Conservation (phyloP, 1,140 invertebrate genomes). For the Cataglyphis hispanica region DNA sequence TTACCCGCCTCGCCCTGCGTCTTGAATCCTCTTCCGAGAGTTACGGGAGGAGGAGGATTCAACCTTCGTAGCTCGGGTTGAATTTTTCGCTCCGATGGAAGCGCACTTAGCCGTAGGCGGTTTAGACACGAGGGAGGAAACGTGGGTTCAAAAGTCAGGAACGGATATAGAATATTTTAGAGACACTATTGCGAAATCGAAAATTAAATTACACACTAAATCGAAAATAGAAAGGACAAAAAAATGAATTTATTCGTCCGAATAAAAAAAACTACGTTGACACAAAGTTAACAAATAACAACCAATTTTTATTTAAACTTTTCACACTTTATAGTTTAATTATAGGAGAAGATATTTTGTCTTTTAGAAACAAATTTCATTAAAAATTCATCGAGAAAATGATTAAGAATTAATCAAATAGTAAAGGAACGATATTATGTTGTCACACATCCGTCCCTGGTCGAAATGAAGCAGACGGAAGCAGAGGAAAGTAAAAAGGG, state of each 20-base stretch:
- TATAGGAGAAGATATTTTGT: neutral
- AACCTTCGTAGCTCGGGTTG: slow-evolving; percentile 36
- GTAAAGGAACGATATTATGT: neutral
- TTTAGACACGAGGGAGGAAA: slow-evolving; percentile 42
- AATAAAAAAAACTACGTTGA: neutral
- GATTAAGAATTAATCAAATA: neutral
- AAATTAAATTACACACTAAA: neutral
- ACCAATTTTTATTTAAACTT: too few species aligned
- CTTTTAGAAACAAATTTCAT: neutral
- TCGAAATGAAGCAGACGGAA: neutral
- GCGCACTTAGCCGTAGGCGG: slow-evolving; percentile 63
- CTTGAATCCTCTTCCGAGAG: slow-evolving; percentile 36
- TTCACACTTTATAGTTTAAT: neutral
- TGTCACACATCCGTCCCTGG: neutral
- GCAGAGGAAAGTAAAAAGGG: neutral
- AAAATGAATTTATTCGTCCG: neutral
- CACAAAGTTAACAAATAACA: neutral
- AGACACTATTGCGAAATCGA: neutral
- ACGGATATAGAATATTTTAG: neutral
- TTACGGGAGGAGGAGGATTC: slow-evolving; percentile 11
- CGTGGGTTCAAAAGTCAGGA: slow-evolving; percentile 15
- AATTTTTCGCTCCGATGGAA: slow-evolving; percentile 67
- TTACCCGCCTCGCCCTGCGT: slow-evolving; percentile 24
- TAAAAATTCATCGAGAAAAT: neutral
- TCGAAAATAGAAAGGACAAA: neutral